Conservation (phyloP, 2,888 invertebrate genomes). For the Pheosia gnoma region DNA sequence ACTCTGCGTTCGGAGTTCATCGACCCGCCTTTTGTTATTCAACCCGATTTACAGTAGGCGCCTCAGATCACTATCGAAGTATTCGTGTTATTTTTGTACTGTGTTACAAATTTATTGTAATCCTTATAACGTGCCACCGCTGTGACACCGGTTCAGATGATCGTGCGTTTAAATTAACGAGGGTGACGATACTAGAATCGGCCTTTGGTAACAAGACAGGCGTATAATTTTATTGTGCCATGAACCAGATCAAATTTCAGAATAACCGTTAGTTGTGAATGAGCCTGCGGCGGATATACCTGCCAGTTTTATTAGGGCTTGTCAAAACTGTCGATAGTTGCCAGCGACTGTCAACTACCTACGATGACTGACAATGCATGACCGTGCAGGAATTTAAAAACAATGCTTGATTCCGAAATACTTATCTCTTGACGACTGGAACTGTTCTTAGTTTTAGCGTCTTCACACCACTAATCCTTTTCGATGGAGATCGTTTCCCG, state of each 20-base stretch:
- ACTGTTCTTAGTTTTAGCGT: too few species aligned
- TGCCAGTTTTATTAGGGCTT: constrained; percentile 53
- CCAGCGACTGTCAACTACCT: background rate
- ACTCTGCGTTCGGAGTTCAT: constrained; percentile 55
- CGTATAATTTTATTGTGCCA: constrained; percentile 73
- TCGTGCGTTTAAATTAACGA: constrained; percentile 27
- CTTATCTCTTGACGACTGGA: too few species aligned
- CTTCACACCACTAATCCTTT: too few species aligned
- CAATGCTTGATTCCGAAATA: too few species aligned
- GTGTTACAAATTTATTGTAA: constrained; percentile 36
- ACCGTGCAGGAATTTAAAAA: background rate
- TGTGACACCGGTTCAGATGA: constrained; percentile 30
- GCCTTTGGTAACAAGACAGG: constrained; percentile 57
- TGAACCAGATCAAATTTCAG: constrained; percentile 74
- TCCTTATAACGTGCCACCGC: constrained; percentile 39
- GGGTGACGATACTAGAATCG: constrained; percentile 56
- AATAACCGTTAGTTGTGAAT: constrained; percentile 75
- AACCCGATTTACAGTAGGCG: constrained; percentile 36
- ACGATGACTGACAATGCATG: background rate
- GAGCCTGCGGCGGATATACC: constrained; percentile 67
- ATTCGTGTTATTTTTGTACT: constrained; percentile 21
- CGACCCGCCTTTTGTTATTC: constrained; percentile 57
- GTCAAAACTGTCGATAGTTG: constrained; percentile 31
- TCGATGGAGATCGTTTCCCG: too few species aligned
- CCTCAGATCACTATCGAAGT: constrained; percentile 29